phyloP scores from a whole-genome alignment of 92 coral and sea anemone species.

The Scolanthus callimorphus region DNA sequence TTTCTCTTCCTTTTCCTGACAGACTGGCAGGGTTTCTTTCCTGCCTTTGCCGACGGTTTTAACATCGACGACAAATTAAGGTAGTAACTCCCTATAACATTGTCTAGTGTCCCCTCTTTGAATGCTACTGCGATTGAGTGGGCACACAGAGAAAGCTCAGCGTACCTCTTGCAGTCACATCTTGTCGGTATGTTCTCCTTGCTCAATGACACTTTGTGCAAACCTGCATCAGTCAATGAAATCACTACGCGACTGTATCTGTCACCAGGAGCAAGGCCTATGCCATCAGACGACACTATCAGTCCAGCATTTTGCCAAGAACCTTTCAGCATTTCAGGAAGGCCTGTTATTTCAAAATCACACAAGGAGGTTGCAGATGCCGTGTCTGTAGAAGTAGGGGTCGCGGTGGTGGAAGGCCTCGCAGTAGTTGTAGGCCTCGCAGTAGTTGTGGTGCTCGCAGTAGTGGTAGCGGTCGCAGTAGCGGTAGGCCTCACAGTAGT shows the following conservation, averaged over 20 bases:
- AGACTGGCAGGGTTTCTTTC: no score
- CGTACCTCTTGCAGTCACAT: slow-evolving; percentile 5
- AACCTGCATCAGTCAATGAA: slow-evolving; percentile 17
- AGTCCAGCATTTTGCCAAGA: slow-evolving; percentile 22
- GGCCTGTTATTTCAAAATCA: slow-evolving; percentile 19
- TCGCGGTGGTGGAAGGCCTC: no score
- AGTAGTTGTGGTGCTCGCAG: no score
- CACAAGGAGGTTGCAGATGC: no score
- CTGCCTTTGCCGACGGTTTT: neutral
- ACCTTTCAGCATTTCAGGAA: slow-evolving; percentile 15
- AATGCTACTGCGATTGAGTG: slow-evolving; percentile 25
- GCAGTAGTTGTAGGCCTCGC: neutral
- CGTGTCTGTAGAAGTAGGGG: no score
- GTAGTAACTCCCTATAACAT: slow-evolving; percentile 7
- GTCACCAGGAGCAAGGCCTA: no score
- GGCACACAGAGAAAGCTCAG: slow-evolving; percentile 7
- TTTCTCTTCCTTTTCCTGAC: no score
- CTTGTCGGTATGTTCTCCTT: neutral
- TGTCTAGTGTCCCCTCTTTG: slow-evolving; percentile 4
- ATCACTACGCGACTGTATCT: no score
- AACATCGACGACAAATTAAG: neutral
- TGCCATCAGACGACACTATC: no score
- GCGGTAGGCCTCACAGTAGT: no score
- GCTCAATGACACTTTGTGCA: slow-evolving; percentile 7
- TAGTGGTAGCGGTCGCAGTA: no score